Conservation (phyloP, 2,113 vertebrate genomes). For the Halcyon senegalensis region DNA sequence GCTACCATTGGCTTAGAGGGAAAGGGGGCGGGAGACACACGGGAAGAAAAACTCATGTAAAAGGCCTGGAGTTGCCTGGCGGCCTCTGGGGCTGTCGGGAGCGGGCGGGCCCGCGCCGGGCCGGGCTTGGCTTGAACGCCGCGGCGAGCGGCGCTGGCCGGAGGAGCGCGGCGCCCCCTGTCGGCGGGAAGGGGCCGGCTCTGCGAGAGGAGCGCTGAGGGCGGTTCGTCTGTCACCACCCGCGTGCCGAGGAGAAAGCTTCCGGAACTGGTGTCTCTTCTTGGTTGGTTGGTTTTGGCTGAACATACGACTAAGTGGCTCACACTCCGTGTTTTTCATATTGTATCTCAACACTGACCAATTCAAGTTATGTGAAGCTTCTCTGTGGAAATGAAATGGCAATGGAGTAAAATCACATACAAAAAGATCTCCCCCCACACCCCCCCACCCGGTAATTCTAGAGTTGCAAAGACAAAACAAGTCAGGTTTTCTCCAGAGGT, state of each 20-base stretch:
- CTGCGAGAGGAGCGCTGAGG: rapidly evolving
- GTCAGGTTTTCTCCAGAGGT: background rate
- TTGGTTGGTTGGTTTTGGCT: background rate
- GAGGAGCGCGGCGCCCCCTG: background rate
- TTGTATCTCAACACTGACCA: background rate
- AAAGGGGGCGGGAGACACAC: background rate
- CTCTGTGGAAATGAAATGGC: background rate
- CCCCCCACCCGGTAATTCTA: too few species aligned
- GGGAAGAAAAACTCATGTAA: background rate
- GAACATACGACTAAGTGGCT: rapidly evolving
- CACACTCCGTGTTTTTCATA: rapidly evolving
- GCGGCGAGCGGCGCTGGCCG: background rate
- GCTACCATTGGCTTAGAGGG: background rate
- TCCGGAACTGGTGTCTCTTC: rapidly evolving
- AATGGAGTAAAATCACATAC: background rate
- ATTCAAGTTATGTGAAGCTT: background rate
- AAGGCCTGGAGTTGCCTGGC: background rate
- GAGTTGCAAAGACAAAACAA: background rate
- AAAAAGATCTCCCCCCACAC: background rate
- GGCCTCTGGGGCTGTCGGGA: background rate
- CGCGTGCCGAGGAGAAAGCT: too few species aligned
- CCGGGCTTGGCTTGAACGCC: rapidly evolving
- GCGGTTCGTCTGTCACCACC: too few species aligned
- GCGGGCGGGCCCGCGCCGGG: rapidly evolving
- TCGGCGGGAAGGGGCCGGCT: rapidly evolving